Conservation (phyloP, 2,888 invertebrate genomes). For the Chrysopilus asiliformis region DNA sequence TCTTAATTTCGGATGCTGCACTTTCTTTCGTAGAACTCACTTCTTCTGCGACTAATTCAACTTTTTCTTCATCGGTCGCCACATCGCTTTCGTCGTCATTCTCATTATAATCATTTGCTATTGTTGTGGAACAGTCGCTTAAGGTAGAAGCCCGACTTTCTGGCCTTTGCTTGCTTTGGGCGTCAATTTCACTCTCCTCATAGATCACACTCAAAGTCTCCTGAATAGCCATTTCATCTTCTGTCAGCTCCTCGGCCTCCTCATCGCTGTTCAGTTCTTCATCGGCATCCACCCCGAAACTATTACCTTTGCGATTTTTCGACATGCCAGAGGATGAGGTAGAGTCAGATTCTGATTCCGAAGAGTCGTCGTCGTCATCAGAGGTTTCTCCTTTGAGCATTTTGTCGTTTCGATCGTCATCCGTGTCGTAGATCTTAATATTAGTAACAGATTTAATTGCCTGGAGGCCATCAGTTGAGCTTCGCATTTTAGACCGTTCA, state of each 20-base stretch:
- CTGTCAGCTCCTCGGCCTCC: conserved; percentile 17
- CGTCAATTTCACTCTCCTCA: conserved; percentile 43
- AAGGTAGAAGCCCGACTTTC: conserved; percentile 27
- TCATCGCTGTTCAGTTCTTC: conserved; percentile 18
- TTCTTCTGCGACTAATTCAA: conserved; percentile 8
- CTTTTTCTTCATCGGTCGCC: conserved; percentile 11
- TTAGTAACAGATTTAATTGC: conserved; percentile 42
- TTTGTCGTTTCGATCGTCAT: conserved; percentile 15
- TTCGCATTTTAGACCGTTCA: neutral
- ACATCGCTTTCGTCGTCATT: conserved; percentile 18
- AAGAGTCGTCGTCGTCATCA: conserved; percentile 10
- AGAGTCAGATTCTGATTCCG: conserved; percentile 15
- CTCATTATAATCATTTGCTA: conserved; percentile 17
- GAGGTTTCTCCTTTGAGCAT: neutral
- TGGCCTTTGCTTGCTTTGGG: conserved; percentile 20
- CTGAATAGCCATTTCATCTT: conserved; percentile 21
- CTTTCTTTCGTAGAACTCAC: conserved; percentile 8
- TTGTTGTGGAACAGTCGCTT: conserved; percentile 28
- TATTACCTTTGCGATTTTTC: too few species aligned
- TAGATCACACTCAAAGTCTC: conserved; percentile 43
- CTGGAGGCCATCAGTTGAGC: conserved; percentile 25
- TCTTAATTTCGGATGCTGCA: too few species aligned
- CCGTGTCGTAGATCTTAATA: conserved; percentile 36
- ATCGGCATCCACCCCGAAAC: too few species aligned
- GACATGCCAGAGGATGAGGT: too few species aligned